Conservation (phyloP, 2,113 vertebrate genomes). For the Oceanites oceanicus region DNA sequence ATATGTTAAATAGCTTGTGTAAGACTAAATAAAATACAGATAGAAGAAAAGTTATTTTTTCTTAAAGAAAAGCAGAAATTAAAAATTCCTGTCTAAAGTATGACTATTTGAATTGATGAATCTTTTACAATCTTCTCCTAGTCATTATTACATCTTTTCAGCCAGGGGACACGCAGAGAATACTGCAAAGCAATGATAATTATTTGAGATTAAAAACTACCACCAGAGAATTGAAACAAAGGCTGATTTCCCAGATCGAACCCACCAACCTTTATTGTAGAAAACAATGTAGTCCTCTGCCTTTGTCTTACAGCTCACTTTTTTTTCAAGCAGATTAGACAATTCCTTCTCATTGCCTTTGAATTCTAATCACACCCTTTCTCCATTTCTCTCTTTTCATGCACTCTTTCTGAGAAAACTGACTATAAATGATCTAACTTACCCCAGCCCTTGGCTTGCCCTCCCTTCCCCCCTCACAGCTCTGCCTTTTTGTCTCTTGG, state of each 20-base stretch:
- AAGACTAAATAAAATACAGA: not conserved
- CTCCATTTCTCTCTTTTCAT: not conserved
- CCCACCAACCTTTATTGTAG: not conserved
- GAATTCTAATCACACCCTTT: constrained; percentile 20
- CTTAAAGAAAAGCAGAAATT: not conserved
- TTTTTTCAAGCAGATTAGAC: not conserved
- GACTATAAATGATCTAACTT: not conserved
- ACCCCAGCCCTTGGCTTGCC: not conserved
- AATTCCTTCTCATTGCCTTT: not conserved
- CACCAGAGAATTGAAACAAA: not conserved
- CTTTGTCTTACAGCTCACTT: constrained; percentile 22
- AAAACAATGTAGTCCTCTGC: not conserved
- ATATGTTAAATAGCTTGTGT: not conserved
- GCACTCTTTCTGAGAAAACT: not conserved
- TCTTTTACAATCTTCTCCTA: not conserved
- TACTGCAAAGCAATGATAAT: constrained; percentile 2
- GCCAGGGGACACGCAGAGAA: not conserved
- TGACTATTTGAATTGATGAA: not conserved
- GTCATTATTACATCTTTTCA: not conserved
- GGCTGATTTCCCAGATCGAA: not conserved
- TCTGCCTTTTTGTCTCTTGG: not conserved
- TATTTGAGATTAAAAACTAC: constrained; percentile 14
- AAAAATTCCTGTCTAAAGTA: not conserved
- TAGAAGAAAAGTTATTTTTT: not conserved
- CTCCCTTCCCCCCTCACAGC: not conserved